Evolutionary conservation across 2,797 vertebrate genomes (phyloP).

Genomic region (Graptemys geographica): DNA sequence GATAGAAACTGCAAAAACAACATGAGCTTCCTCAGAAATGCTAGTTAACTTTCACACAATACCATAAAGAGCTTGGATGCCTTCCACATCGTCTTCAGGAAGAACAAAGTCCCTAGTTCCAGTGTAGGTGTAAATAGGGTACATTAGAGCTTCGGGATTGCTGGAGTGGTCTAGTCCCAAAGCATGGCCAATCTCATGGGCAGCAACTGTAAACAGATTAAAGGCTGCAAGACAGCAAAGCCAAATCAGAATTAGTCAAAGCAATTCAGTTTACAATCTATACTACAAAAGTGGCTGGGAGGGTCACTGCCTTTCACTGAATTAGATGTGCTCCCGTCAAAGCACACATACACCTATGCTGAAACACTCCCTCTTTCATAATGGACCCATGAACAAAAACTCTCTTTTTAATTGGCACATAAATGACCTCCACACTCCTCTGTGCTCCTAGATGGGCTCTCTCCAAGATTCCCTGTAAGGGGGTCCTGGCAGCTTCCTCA

Average conservation of each 20-base stretch:
- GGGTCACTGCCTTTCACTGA: neutral
- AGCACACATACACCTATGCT: neutral
- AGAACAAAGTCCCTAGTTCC: slow-evolving; percentile 76
- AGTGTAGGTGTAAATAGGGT: slow-evolving; percentile 82
- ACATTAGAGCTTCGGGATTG: slow-evolving; percentile 86
- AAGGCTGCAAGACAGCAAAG: slow-evolving; percentile 74
- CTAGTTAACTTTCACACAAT: neutral
- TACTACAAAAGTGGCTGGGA: neutral
- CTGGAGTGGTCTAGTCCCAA: slow-evolving; percentile 84
- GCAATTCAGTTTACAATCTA: neutral
- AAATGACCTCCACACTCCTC: neutral
- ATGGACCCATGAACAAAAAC: neutral
- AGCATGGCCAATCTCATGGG: slow-evolving; percentile 86
- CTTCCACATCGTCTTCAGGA: slow-evolving; percentile 81
- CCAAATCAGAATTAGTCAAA: neutral
- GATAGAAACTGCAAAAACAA: neutral
- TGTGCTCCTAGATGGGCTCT: neutral
- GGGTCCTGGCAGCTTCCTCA: neutral
- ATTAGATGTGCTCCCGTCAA: neutral
- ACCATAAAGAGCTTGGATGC: slow-evolving; percentile 86
- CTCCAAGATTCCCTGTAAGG: neutral
- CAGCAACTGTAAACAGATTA: slow-evolving; percentile 83
- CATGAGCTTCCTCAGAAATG: neutral
- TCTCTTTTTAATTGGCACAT: neutral
- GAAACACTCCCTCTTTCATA: neutral